Evolutionary conservation across 2,797 vertebrate species (phyloP).

Genomic region (Labeo calbasu): DNA sequence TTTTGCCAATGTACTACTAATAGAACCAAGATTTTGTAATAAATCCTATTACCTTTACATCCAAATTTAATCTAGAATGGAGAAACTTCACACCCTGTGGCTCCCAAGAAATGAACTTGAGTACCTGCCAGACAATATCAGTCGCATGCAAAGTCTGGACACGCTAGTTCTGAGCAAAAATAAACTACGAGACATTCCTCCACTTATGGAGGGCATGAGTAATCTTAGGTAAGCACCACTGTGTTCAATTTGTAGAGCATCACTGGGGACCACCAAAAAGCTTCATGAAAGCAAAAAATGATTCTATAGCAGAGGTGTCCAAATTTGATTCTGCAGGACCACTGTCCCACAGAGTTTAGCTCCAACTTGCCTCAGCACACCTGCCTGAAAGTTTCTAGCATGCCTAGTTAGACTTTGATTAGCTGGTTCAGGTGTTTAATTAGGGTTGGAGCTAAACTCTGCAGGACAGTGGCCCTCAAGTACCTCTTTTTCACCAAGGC

Average conservation of each 20-base stretch:
- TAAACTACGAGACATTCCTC: constrained; percentile 86
- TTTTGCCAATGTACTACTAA: not conserved
- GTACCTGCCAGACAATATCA: constrained; percentile 86
- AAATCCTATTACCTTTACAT: not conserved
- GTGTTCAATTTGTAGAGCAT: not conserved
- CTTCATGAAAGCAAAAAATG: not conserved
- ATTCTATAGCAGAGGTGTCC: not conserved
- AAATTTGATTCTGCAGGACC: too few species aligned
- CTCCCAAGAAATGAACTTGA: constrained; percentile 90
- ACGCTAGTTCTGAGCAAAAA: constrained; percentile 94
- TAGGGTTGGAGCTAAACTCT: too few species aligned
- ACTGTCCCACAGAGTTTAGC: too few species aligned
- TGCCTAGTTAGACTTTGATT: too few species aligned
- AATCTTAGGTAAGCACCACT: constrained; percentile 82
- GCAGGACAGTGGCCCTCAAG: too few species aligned
- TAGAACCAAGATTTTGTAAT: not conserved
- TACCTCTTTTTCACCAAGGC: too few species aligned
- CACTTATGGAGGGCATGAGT: constrained; percentile 86
- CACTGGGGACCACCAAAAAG: not conserved
- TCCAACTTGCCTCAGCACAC: too few species aligned
- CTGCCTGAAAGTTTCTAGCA: too few species aligned
- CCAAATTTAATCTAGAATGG: constrained; percentile 81
- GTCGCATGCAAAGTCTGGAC: constrained; percentile 83
- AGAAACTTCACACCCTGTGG: constrained; percentile 90
- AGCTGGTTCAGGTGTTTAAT: too few species aligned